A percentile compares a stretch with the other conserved stretches of the same genome.
phyloP scores from a whole-genome alignment of 2,888 invertebrate species.

The Drosophila mimica region DNA sequence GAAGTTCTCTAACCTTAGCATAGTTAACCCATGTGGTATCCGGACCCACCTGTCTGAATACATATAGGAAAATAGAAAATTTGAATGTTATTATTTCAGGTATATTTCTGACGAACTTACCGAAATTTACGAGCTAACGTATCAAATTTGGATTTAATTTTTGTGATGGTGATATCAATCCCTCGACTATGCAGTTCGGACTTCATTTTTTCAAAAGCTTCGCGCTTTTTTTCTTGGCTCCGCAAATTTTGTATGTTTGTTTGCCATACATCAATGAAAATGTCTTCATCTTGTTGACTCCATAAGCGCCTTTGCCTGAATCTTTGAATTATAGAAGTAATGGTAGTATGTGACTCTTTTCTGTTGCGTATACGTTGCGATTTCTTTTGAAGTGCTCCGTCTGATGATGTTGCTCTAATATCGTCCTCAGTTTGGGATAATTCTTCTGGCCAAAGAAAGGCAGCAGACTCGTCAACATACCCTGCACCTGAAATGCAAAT shows the following conservation, averaged over 20 bases:
- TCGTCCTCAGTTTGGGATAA: background rate
- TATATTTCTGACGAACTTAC: conserved; percentile 20
- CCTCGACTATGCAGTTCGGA: conserved; percentile 18
- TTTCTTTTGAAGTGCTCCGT: background rate
- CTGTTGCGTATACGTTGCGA: background rate
- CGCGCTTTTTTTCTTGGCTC: conserved; percentile 1
- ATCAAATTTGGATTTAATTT: conserved; percentile 46
- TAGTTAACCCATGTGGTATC: conserved; percentile 45
- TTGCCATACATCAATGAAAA: conserved; percentile 50
- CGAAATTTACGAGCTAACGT: conserved; percentile 41
- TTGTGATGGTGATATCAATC: background rate
- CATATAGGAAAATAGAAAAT: background rate
- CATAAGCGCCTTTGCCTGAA: conserved; percentile 19
- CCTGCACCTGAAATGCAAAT: conserved; percentile 7
- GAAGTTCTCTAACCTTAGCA: conserved; percentile 19
- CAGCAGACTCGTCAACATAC: no score
- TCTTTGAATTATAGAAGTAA: background rate
- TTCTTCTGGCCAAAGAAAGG: conserved; percentile 7
- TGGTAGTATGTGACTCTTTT: background rate
- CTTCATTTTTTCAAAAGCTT: conserved; percentile 39
- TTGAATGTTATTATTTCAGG: background rate
- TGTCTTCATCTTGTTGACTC: conserved; percentile 36
- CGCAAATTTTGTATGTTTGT: conserved; percentile 16
- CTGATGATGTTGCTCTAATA: background rate
- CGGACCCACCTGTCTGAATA: conserved; percentile 15